These are phyloP conservation scores for Neoaliturus tenellus DNA, from an alignment of 2,888 invertebrate genomes.

Conservation along the genomic window DNA sequence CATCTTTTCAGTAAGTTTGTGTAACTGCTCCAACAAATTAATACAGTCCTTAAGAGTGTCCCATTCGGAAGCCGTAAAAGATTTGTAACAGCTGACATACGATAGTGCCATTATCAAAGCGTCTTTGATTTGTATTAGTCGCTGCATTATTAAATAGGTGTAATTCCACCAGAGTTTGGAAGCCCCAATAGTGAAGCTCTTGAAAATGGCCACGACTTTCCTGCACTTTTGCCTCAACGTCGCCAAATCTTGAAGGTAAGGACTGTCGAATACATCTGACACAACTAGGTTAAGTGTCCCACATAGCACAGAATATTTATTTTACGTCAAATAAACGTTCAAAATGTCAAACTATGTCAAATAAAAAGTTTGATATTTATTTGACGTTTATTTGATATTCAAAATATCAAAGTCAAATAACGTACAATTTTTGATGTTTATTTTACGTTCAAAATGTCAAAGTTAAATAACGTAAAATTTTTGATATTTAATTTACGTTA, in stretches of 20 bases:
- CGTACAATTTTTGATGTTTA: too few relatives aligned
- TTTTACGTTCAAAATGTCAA: too few relatives aligned
- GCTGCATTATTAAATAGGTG: conserved; percentile 1
- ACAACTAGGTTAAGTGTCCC: neutral
- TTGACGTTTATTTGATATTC: too few relatives aligned
- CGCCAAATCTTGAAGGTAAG: neutral
- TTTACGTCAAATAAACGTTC: too few relatives aligned
- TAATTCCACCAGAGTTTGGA: conserved; percentile 23
- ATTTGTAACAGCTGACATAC: conserved; percentile 16
- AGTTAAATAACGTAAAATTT: too few relatives aligned
- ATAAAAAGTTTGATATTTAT: too few relatives aligned
- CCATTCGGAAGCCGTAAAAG: neutral
- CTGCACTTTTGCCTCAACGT: neutral
- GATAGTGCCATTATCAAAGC: conserved; percentile 8
- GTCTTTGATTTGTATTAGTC: neutral
- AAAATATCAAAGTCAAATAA: too few relatives aligned
- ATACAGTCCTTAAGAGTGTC: neutral
- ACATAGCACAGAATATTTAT: too few relatives aligned
- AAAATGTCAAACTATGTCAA: too few relatives aligned
- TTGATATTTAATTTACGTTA: too few relatives aligned
- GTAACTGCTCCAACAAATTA: neutral
- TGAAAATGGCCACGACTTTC: neutral
- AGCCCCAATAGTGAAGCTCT: neutral
- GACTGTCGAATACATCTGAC: neutral
- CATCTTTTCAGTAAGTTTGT: conserved; percentile 7